Evolutionary conservation across 1,140 invertebrate species (phyloP), one percentile per base, ranked within the genome.

Genomic region (Pseudomyrmex sp.): DNA sequence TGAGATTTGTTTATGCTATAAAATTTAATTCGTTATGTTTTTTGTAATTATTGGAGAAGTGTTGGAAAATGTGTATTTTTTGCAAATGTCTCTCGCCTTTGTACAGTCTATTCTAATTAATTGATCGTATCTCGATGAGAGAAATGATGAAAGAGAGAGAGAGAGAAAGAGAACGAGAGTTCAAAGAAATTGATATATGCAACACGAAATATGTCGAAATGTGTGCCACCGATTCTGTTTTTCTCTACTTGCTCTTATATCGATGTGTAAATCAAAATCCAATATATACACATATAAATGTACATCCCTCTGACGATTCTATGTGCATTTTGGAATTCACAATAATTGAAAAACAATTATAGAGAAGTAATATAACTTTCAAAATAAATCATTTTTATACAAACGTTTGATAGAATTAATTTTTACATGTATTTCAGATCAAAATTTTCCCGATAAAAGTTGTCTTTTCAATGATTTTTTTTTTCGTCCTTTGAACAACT

Each of bases 171-270:
- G 35, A 35, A 0, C 5, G 54, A 35, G 70, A 80, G 44, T 80
- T 80, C 61, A 61, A 44, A 80, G 61, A 80, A 80, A 80, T 80
- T 35, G 54, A 80, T 72, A 80, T 44, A 72, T 80, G 76, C 76
- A 72, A 48, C 76, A 79, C 76, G 20, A 80, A 72, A 80, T 70
- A 76, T 54, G 26, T 76, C 66, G 13, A 70, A 79, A 18, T 59
- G 20, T 72, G 65, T 80, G 76, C 54, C 44, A 80, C 76, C 66
- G 26, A 72, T 80, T 59, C 20, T 80, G 59, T 23, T 70, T 80
- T 80, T 15, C 48, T 15, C 15, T 70, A 35, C 35, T 46, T 61
- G 26, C 26, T 26, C 26, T 76, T 35, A 26, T 65, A 66, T 66
- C 46, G 65, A 79, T 79, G 52, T 77, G 58, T 70, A 70, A 79